Conservation (phyloP, 2,888 invertebrate species). For the Folsomia candida region DNA sequence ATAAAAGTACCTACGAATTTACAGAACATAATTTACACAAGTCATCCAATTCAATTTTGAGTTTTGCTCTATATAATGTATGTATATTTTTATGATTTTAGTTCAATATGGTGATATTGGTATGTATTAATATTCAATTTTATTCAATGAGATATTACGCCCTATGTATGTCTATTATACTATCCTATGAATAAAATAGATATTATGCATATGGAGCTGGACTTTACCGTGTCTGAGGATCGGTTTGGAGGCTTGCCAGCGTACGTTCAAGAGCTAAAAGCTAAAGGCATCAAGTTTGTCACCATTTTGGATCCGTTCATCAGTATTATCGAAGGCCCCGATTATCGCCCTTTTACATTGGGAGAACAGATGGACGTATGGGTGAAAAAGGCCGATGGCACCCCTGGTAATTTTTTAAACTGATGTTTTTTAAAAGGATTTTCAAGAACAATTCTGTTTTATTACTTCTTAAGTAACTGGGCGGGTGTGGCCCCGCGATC, state of each 20-base stretch:
- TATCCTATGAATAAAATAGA: too few relatives aligned
- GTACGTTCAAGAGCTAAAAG: conserved; percentile 68
- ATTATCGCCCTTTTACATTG: conserved; percentile 32
- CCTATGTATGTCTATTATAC: too few relatives aligned
- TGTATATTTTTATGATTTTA: conserved; percentile 32
- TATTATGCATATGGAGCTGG: conserved; percentile 57
- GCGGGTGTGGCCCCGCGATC: too few relatives aligned
- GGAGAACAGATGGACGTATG: conserved; percentile 50
- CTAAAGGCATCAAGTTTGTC: conserved; percentile 53
- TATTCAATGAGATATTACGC: too few relatives aligned
- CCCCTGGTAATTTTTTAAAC: too few relatives aligned
- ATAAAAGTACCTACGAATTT: neutral
- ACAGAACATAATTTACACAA: too few relatives aligned
- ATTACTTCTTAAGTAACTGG: too few relatives aligned
- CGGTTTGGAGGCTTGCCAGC: conserved; percentile 65
- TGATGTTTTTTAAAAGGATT: too few relatives aligned
- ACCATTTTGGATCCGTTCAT: conserved; percentile 32
- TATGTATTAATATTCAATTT: too few relatives aligned
- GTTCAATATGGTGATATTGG: conserved; percentile 48
- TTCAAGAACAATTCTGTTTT: too few relatives aligned
- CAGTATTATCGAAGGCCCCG: neutral
- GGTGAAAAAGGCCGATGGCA: conserved; percentile 26
- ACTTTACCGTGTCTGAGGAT: conserved; percentile 70
- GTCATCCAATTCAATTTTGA: too few relatives aligned
- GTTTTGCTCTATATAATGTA: too few relatives aligned